Conservation (phyloP, 1,140 invertebrate genomes). For the Drosophila funebris region DNA sequence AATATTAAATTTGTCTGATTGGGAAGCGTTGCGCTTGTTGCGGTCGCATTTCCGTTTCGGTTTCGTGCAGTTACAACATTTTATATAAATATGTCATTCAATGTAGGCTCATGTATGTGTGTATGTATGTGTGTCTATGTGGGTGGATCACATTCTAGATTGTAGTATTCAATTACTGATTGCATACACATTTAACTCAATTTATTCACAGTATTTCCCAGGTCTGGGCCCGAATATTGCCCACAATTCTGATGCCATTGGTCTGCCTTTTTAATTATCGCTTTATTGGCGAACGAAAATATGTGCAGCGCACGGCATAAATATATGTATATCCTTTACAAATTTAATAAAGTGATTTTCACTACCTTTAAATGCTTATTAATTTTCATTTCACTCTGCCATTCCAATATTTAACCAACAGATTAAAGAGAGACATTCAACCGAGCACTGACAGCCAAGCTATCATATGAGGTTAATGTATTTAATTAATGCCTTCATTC, state of each 20-base stretch:
- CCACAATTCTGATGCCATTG: conserved; percentile 50
- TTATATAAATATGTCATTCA: conserved; percentile 33
- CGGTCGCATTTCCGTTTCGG: conserved; percentile 68
- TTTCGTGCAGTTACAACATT: conserved; percentile 42
- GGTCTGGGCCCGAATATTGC: conserved; percentile 19
- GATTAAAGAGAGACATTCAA: conserved; percentile 13
- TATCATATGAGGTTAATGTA: conserved; percentile 2
- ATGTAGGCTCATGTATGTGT: no score
- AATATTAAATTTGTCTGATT: conserved; percentile 48
- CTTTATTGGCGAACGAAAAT: not conserved
- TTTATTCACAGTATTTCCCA: conserved; percentile 45
- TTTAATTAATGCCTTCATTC: conserved; percentile 59
- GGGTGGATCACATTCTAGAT: conserved; percentile 4
- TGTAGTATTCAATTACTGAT: conserved; percentile 43
- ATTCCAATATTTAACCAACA: conserved; percentile 4
- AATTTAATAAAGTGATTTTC: conserved; percentile 48
- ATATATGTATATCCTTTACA: not conserved
- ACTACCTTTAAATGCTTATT: not conserved
- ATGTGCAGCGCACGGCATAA: conserved; percentile 6
- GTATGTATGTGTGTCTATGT: no score
- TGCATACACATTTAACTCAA: conserved; percentile 73
- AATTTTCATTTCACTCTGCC: not conserved
- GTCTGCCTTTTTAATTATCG: conserved; percentile 42
- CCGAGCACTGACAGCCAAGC: conserved; percentile 12
- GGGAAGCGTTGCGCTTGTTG: conserved; percentile 30